Conservation (phyloP, 2,797 vertebrate genomes). For the Simalia tracyae region DNA sequence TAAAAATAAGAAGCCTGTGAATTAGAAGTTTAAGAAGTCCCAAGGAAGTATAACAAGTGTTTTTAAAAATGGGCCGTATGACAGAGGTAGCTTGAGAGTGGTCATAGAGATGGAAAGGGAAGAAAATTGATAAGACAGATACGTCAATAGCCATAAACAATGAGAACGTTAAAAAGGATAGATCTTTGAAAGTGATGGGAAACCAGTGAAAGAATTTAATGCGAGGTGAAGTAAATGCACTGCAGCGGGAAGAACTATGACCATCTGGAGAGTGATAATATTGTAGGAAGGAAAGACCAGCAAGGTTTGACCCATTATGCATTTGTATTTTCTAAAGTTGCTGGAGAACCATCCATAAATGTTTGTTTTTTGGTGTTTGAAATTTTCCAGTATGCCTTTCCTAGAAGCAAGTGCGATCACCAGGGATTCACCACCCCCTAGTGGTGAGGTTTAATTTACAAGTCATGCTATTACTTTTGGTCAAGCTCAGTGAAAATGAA, state of each 20-base stretch:
- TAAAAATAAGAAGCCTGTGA: neutral
- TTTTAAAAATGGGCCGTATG: neutral
- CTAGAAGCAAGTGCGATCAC: conserved; percentile 13
- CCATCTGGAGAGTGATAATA: neutral
- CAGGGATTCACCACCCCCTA: conserved; percentile 75
- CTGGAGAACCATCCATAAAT: neutral
- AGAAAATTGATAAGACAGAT: neutral
- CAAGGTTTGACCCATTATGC: neutral
- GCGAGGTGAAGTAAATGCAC: neutral
- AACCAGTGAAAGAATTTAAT: neutral
- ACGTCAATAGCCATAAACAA: neutral
- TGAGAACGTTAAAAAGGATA: neutral
- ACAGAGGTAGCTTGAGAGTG: neutral
- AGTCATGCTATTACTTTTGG: neutral
- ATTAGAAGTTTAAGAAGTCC: neutral
- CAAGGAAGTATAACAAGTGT: neutral
- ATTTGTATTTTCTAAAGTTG: neutral
- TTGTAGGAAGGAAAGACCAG: neutral
- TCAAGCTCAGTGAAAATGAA: neutral
- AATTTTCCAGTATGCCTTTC: neutral
- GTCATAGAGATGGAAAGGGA: neutral
- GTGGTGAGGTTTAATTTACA: conserved; percentile 57
- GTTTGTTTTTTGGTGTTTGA: rapidly evolving
- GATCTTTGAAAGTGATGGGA: neutral
- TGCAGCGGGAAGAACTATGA: neutral